Base-by-base conservation (phyloP, 2,797 vertebrate species). In the Phaenicophaeus curvirostris region DNA sequence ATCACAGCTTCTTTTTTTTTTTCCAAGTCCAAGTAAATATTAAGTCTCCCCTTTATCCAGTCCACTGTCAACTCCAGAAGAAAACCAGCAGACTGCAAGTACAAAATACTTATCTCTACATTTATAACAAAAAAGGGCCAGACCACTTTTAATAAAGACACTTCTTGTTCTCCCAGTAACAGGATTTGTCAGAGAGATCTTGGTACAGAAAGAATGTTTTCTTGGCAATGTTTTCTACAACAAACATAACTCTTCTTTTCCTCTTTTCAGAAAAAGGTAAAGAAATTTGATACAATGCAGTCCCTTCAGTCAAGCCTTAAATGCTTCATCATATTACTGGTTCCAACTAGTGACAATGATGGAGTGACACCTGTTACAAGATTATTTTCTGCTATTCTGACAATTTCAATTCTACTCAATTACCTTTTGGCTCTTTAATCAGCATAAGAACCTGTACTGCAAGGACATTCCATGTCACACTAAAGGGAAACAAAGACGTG, bases 381-480 rank as follows among this genome's bases (percentile, higher is more conserved):
- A 77, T 85, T 41, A 92, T 95, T 95, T 93, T 89, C 85, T 94
- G 84, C 78, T 87, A 82, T 87, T 96, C 90, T 96, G 93, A 85
- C 89, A 95, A 37, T 82, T 93, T 73, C 68, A 72, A 57, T 80
- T 90, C 57, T 67, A 65, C 87, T 93, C 85, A 92, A 95, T 87
- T 95, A 92, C 44, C 71, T 95, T 85, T 79, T 3, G 4, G 62
- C 75, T 94, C 61, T 95, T 95, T 90, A 88, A 92, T 92, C 77
- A 82, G 81, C 44, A n/a, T 50, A 72, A 89, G n/a, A 89, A 74
- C 71, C 61, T 68, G 54, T 74, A 82, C 41, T 74, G 86, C 54
- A 93, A 80, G 78, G 86, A 75, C 81, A 90, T 74, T 90, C 82
- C 65, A 57, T 50, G 53, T 81, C 71, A 82, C 50, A 85, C 25